A percentile compares a stretch with the other conserved stretches of the same genome.
phyloP scores from a whole-genome alignment of 2,888 invertebrate genomes.

The Epiblema foenella region DNA sequence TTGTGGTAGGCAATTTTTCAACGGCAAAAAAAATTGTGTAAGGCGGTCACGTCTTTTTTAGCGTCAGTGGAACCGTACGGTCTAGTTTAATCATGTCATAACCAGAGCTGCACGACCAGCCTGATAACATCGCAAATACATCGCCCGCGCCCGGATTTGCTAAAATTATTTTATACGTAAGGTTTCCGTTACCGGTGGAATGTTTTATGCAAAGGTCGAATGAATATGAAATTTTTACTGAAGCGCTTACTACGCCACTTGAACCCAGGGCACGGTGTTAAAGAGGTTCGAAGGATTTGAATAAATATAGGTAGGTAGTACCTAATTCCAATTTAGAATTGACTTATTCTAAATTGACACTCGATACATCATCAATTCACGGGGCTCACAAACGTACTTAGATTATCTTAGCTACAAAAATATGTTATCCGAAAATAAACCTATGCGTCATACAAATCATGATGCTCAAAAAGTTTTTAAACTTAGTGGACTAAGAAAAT shows the following conservation, averaged over 20 bases:
- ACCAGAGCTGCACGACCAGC: conserved; percentile 64
- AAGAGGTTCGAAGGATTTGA: conserved; percentile 13
- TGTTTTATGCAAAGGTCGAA: conserved; percentile 67
- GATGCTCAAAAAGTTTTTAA: too few relatives aligned
- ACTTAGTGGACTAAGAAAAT: too few relatives aligned
- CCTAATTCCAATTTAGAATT: conserved; percentile 3
- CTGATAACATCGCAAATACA: conserved; percentile 75
- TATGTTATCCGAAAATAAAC: background rate
- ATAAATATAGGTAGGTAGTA: conserved; percentile 14
- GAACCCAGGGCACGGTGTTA: conserved; percentile 9
- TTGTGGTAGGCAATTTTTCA: conserved; percentile 79
- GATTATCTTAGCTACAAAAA: too few relatives aligned
- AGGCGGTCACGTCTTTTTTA: conserved; percentile 82
- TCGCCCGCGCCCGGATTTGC: conserved; percentile 66
- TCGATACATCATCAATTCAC: too few relatives aligned
- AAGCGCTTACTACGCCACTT: conserved; percentile 46
- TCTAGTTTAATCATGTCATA: conserved; percentile 82
- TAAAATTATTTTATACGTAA: conserved; percentile 74
- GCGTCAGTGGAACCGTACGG: conserved; percentile 65
- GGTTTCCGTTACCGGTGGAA: conserved; percentile 65
- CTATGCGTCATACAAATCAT: background rate
- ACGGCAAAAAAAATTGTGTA: conserved; percentile 71
- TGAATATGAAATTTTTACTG: conserved; percentile 63
- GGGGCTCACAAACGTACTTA: too few relatives aligned
- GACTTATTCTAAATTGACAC: too few relatives aligned